These are phyloP conservation scores for Propithecus perrieri DNA, from an alignment of 2,797 vertebrate species.

Conservation along the genomic window DNA sequence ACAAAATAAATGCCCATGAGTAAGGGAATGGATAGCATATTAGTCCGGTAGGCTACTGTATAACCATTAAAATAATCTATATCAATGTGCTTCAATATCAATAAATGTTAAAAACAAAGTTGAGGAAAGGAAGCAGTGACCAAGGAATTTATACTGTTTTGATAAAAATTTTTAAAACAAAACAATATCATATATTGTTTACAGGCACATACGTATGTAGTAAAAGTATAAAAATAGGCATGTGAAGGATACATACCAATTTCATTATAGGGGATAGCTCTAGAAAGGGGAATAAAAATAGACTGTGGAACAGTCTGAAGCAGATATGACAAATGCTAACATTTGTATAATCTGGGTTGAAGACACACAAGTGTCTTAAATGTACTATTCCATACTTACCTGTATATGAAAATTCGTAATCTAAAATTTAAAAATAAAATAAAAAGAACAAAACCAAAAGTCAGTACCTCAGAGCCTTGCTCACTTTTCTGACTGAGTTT, in stretches of 20 bases:
- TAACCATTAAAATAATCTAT: slow-evolving; percentile 42
- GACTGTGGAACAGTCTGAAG: not conserved
- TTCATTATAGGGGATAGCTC: not conserved
- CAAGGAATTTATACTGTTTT: not conserved
- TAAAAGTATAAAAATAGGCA: slow-evolving; percentile 43
- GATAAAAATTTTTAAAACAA: slow-evolving; percentile 1
- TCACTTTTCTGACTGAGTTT: slow-evolving; percentile 33
- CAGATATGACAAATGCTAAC: slow-evolving; percentile 7
- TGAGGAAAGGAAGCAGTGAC: not conserved
- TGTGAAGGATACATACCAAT: not conserved
- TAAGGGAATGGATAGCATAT: not conserved
- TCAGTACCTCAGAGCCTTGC: not conserved
- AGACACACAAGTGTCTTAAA: not conserved
- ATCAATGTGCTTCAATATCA: not conserved
- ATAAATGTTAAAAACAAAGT: slow-evolving; percentile 33
- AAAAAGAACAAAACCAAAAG: slow-evolving; percentile 14
- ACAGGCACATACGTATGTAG: not conserved
- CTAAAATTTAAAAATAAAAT: slow-evolving; percentile 38
- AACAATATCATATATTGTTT: slow-evolving; percentile 20
- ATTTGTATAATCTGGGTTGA: slow-evolving; percentile 33
- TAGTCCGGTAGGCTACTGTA: not conserved
- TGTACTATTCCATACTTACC: not conserved
- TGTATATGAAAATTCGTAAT: slow-evolving; percentile 14
- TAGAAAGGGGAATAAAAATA: not conserved
- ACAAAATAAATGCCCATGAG: not conserved